A percentile compares a stretch with the other conserved stretches of the same genome.
phyloP scores from a whole-genome alignment of 2,888 invertebrate species.

The Pelosia muscerda region DNA sequence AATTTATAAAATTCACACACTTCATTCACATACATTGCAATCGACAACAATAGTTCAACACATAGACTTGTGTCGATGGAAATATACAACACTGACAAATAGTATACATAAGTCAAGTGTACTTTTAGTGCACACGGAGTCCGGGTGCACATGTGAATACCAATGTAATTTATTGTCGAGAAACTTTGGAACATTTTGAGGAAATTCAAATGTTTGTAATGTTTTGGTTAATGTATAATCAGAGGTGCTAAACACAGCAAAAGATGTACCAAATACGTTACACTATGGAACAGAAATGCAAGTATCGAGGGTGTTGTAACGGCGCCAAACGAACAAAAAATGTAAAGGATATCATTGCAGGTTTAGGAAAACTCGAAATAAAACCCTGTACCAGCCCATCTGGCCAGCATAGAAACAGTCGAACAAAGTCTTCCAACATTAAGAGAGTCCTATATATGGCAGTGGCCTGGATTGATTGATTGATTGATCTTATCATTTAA shows the following conservation, averaged over 20 bases:
- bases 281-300: no score
- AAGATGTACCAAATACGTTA: not conserved
- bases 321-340: no score
- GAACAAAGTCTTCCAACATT: no score
- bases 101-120: conserved; percentile 48
- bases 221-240: conserved; percentile 4
- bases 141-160: conserved; percentile 39
- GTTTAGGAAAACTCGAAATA: no score
- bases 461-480: no score
- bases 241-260: not conserved
- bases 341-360: no score
- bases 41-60: conserved; percentile 24
- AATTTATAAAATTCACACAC: conserved; percentile 23
- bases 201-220: conserved; percentile 33
- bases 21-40: conserved; percentile 19
- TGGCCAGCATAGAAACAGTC: no score
- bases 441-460: no score
- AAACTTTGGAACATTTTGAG: conserved; percentile 50
- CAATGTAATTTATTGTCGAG: conserved; percentile 45
- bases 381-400: no score
- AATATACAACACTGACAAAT: conserved; percentile 43
- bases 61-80: conserved; percentile 30
- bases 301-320: no score
- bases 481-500: not conserved
- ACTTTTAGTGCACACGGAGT: conserved; percentile 37